Conservation (phyloP, 2,797 vertebrate species). For the Gobionotothen gibberifrons region DNA sequence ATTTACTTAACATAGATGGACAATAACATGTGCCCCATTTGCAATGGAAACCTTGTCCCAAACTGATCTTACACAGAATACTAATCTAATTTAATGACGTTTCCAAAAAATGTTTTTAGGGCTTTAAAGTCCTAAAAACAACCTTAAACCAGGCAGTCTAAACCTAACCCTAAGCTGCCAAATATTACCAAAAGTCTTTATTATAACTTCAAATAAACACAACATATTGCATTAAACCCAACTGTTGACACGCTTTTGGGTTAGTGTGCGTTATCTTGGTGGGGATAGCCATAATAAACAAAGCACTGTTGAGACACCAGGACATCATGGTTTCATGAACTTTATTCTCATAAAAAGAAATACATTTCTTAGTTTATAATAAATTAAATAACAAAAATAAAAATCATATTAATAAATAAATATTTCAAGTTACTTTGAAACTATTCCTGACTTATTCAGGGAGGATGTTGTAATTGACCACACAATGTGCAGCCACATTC, state of each 20-base stretch:
- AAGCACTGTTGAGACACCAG: background rate
- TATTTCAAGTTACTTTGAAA: conserved; percentile 46
- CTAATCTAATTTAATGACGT: too few species aligned
- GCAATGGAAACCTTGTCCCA: background rate
- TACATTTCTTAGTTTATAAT: conserved; percentile 60
- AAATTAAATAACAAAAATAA: conserved; percentile 76
- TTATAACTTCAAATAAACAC: too few species aligned
- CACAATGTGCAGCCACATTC: conserved; percentile 50
- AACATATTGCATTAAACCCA: background rate
- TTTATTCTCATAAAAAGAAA: conserved; percentile 80
- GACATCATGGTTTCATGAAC: conserved; percentile 35
- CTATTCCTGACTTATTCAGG: conserved; percentile 29
- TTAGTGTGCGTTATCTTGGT: background rate
- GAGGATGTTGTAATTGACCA: conserved; percentile 32
- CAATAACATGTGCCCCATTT: background rate
- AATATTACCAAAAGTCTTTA: too few species aligned
- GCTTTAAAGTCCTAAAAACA: too few species aligned
- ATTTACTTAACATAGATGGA: background rate
- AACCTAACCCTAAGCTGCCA: too few species aligned
- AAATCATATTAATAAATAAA: conserved; percentile 49
- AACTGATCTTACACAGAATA: background rate
- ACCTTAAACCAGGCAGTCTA: too few species aligned
- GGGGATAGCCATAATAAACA: background rate
- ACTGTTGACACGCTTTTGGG: background rate
- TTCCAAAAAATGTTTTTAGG: too few species aligned